Percentiles rank a stretch among this genome's conserved stretches.
These are phyloP conservation scores for Ctena decussata DNA, from an alignment of 2,888 invertebrate genomes.

Conservation along the genomic window DNA sequence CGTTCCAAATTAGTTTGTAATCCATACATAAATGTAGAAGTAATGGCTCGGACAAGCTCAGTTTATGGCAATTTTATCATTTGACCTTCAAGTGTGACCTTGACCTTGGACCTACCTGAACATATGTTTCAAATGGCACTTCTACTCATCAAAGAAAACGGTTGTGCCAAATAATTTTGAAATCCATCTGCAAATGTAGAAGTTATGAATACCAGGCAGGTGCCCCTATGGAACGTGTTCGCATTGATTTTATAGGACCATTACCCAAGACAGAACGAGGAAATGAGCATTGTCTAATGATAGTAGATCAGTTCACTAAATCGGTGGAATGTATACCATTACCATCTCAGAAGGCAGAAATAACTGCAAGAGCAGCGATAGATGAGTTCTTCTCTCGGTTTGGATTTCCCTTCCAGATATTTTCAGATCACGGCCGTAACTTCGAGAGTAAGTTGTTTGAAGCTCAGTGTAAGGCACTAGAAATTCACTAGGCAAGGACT, in stretches of 20 bases:
- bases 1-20: no score
- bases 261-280: neutral
- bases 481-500: neutral
- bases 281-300: neutral
- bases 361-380: neutral
- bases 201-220: no score
- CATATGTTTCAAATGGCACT: no score
- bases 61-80: no score
- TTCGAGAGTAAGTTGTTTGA: neutral
- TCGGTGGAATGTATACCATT: neutral
- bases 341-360: neutral
- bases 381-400: neutral
- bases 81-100: no score
- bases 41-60: no score
- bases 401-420: neutral
- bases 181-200: no score
- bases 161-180: no score
- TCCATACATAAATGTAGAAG: no score
- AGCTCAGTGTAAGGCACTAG: neutral
- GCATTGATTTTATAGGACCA: neutral
- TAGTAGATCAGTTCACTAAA: neutral
- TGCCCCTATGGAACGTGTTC: neutral
- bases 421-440: neutral
- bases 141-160: no score
- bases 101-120: no score